A percentile compares a stretch with the other conserved stretches of the same genome.
Conservation (phyloP, 1,140 invertebrate genomes). For the Anastrepha obliqua region DNA sequence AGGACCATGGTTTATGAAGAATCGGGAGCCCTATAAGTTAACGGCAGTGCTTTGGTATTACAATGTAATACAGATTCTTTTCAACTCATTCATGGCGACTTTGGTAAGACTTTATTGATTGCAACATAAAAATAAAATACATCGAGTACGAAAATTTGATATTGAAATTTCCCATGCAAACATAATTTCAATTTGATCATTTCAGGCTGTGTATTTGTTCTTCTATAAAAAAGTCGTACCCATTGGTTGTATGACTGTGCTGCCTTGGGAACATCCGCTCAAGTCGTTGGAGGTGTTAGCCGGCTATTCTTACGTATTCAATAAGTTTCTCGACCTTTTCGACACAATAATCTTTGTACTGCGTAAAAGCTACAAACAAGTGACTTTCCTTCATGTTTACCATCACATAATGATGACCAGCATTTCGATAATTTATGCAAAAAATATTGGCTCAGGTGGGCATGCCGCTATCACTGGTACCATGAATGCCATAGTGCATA, state of each 20-base stretch:
- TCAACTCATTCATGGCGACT: not conserved
- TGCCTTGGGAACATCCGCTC: constrained; percentile 11
- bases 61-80: constrained; percentile 39
- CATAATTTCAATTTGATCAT: not conserved
- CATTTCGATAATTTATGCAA: constrained; percentile 31
- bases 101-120: not conserved
- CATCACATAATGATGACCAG: constrained; percentile 80
- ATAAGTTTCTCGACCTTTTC: constrained; percentile 76
- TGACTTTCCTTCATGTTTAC: constrained; percentile 87
- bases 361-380: constrained; percentile 85
- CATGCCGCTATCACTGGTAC: constrained; percentile 81
- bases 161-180: not conserved
- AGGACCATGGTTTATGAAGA: constrained; percentile 38
- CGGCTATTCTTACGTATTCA: not conserved
- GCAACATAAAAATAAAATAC: not conserved
- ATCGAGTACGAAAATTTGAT: not conserved
- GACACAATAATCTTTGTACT: constrained; percentile 83
- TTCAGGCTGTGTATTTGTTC: constrained; percentile 16
- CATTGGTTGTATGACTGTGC: not conserved
- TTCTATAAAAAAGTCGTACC: not conserved
- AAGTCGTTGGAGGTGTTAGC: not conserved
- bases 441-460: constrained; percentile 75
- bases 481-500: constrained; percentile 86
- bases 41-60: not conserved
- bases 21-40: not conserved